Evolutionary conservation across 2,888 invertebrate species (phyloP).

Genomic region (Girardia tigrina): DNA sequence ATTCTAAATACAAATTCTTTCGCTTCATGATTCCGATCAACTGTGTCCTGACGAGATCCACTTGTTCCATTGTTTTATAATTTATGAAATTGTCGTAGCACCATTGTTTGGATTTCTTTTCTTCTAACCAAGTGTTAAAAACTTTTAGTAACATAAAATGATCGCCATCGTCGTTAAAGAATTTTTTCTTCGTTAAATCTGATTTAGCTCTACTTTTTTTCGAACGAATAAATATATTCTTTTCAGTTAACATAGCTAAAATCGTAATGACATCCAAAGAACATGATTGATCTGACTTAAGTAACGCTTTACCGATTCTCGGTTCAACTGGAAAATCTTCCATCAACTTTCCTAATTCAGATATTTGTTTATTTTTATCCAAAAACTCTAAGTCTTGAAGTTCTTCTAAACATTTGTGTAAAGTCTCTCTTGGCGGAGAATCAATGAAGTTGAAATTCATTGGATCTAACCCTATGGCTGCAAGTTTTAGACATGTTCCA

Average conservation of each 20-base stretch:
- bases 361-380: constrained; percentile 35
- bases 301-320: constrained; percentile 37
- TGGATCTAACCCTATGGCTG: constrained; percentile 42
- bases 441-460: constrained; percentile 37
- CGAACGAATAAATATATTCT: background rate
- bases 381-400: background rate
- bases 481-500: constrained; percentile 43
- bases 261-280: background rate
- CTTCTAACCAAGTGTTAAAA: background rate
- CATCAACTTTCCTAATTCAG: constrained; percentile 38
- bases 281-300: constrained; percentile 48
- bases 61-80: constrained; percentile 6
- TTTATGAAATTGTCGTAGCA: background rate
- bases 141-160: background rate
- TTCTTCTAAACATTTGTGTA: background rate
- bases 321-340: constrained; percentile 39
- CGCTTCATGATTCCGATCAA: background rate
- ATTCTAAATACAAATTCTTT: background rate
- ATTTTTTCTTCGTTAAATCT: background rate
- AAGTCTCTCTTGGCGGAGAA: background rate
- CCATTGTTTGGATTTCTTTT: background rate
- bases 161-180: background rate
- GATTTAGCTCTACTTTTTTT: background rate
- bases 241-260: background rate
- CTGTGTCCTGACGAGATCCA: background rate